These are phyloP conservation scores for Oryzias melastigma DNA, from an alignment of 2,113 vertebrate genomes.

Conservation along the genomic window DNA sequence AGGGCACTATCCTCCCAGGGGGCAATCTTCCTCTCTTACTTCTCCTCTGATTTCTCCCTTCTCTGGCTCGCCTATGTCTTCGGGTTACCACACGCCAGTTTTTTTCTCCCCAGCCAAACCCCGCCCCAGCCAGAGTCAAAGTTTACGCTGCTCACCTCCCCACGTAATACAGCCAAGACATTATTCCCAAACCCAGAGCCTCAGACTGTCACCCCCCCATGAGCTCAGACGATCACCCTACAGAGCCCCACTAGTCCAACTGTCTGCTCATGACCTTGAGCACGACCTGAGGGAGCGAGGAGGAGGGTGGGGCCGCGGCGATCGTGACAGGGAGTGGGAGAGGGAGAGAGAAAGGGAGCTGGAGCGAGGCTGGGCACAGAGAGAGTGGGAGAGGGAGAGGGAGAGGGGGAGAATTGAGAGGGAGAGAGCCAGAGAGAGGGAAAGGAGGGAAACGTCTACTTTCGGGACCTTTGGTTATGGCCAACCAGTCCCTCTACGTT, in stretches of 20 bases:
- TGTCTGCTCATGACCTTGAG: slow-evolving; percentile 76
- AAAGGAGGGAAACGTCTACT: slow-evolving; percentile 54
- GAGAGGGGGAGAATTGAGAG: slow-evolving; percentile 66
- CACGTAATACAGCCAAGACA: slow-evolving; percentile 61
- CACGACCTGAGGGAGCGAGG: slow-evolving; percentile 63
- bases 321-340: slow-evolving; percentile 63
- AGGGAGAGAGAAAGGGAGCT: slow-evolving; percentile 63
- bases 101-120: slow-evolving; percentile 78
- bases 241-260: slow-evolving; percentile 62
- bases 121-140: slow-evolving; percentile 71
- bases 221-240: slow-evolving; percentile 66
- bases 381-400: slow-evolving; percentile 65
- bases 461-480: slow-evolving; percentile 71
- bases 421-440: slow-evolving; percentile 65
- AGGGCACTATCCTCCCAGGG: slow-evolving; percentile 56
- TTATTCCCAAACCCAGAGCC: slow-evolving; percentile 73
- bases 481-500: slow-evolving; percentile 55
- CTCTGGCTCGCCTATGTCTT: slow-evolving; percentile 75
- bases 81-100: slow-evolving; percentile 74
- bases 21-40: slow-evolving; percentile 64
- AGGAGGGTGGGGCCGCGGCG: slow-evolving; percentile 59
- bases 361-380: slow-evolving; percentile 71
- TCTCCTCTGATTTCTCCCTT: slow-evolving; percentile 77
- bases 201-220: slow-evolving; percentile 66
- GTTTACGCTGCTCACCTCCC: slow-evolving; percentile 69